Conservation (phyloP, 2,888 invertebrate genomes). For the Apamea epomidion region DNA sequence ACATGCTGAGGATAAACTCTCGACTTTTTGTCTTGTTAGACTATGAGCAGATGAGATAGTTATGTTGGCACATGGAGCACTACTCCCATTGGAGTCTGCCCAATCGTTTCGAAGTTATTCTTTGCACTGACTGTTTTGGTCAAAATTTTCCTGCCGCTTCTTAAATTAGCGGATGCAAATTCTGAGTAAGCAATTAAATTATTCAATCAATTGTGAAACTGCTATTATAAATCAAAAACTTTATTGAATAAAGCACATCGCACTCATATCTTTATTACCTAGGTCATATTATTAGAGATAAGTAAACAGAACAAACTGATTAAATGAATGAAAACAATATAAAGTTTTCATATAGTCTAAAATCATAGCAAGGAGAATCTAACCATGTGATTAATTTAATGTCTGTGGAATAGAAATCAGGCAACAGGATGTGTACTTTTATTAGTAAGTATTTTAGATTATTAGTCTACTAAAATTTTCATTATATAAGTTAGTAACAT, state of each 20-base stretch:
- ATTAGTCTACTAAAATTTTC: too few relatives aligned
- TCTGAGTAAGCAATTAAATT: neutral
- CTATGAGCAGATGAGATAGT: neutral
- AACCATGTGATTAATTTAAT: neutral
- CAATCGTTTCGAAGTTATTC: neutral
- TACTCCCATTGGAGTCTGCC: neutral
- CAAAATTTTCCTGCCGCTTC: neutral
- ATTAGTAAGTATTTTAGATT: neutral
- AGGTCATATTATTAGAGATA: neutral
- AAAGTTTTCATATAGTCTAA: too few relatives aligned
- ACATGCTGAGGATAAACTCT: too few relatives aligned
- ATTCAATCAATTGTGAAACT: neutral
- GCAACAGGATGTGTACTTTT: neutral
- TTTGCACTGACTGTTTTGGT: neutral
- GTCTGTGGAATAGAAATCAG: neutral
- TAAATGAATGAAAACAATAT: neutral
- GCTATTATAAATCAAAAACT: neutral
- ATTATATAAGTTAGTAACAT: neutral
- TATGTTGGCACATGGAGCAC: neutral
- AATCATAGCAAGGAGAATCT: neutral
- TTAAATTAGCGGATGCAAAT: too few relatives aligned
- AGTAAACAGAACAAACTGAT: neutral
- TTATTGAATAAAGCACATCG: neutral
- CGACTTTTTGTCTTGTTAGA: neutral
- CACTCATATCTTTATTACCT: neutral